Conservation (phyloP, 2,888 invertebrate genomes). For the Synanthedon vespiformis region DNA sequence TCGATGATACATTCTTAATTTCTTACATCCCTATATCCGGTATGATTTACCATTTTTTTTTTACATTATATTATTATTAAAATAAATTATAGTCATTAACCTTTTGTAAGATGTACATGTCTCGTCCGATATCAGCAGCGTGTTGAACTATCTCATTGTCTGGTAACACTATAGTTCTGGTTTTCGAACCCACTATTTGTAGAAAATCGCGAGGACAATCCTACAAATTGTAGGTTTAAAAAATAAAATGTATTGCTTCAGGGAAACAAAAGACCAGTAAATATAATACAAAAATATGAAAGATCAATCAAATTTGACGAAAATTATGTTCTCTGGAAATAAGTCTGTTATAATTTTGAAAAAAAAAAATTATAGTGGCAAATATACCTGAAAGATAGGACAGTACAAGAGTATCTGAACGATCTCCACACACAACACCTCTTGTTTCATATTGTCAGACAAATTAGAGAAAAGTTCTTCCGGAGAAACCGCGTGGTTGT, state of each 20-base stretch:
- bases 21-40: too few relatives aligned
- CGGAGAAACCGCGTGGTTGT: constrained; percentile 47
- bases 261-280: too few relatives aligned
- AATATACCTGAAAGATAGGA: constrained; percentile 54
- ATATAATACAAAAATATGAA: too few relatives aligned
- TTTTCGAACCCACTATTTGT: constrained; percentile 52
- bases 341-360: too few relatives aligned
- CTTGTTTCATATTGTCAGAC: constrained; percentile 52
- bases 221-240: constrained; percentile 13
- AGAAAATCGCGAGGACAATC: constrained; percentile 50
- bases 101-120: constrained; percentile 61
- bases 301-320: too few relatives aligned
- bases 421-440: constrained; percentile 51
- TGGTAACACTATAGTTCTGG: constrained; percentile 49
- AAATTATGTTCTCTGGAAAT: too few relatives aligned
- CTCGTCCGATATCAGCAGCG: constrained; percentile 55
- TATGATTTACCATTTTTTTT: too few relatives aligned
- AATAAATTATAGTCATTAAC: constrained; percentile 16
- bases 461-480: constrained; percentile 50
- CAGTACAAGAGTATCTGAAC: constrained; percentile 44
- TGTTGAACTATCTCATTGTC: constrained; percentile 60
- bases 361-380: too few relatives aligned
- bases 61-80: neutral
- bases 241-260: too few relatives aligned
- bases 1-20: too few relatives aligned